Base-by-base conservation (phyloP, 1,140 invertebrate genomes). In the Formica selysi region DNA sequence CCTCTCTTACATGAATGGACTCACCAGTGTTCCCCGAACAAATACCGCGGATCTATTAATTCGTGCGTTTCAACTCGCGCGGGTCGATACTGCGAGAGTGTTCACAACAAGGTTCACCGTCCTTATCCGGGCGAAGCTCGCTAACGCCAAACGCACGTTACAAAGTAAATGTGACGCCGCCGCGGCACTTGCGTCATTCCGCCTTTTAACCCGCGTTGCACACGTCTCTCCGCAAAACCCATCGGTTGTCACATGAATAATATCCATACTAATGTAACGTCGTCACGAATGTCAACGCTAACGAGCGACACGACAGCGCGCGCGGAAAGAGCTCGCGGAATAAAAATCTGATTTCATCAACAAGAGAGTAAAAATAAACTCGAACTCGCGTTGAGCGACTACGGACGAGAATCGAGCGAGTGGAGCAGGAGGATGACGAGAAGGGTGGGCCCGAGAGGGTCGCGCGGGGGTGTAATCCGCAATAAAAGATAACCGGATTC, bases 401-500 rank as follows among this genome's bases (percentile, higher is more conserved):
- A 61, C 79, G 70, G 13, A 32, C 19, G 29, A 11, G 78, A 61
- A 26, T 67, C 13, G 11, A 38, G 38, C 38, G 48, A 32, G 32
- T 0, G 22, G 22, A 2, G 71, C 6, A 32, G 4, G 10, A n/a
- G 59, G 1, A 2, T 19, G 48, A 13, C 44, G 22, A 6, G 41
- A 8, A 41, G 19, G 51, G n/a, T 1, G 3, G 32, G 13, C 4
- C 13, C 44, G 13, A 48, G 13, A 19, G 44, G 22, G 7, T 32
- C 0, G 22, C 5, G 44, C 10, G 36, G 29, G 26, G 36, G 44
- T 67, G 64, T 62, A 68, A 88, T 73, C 41, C 79, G 64, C 80
- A 62, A 86, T 87, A 85, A 89, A 89, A 80, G 76, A 68, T 86
- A 89, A 87, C 51, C n/a, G 41, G 78, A 87, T 89, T 86, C 41